phyloP scores from a whole-genome alignment of 2,113 vertebrate species.

The Ploceus nigricollis region DNA sequence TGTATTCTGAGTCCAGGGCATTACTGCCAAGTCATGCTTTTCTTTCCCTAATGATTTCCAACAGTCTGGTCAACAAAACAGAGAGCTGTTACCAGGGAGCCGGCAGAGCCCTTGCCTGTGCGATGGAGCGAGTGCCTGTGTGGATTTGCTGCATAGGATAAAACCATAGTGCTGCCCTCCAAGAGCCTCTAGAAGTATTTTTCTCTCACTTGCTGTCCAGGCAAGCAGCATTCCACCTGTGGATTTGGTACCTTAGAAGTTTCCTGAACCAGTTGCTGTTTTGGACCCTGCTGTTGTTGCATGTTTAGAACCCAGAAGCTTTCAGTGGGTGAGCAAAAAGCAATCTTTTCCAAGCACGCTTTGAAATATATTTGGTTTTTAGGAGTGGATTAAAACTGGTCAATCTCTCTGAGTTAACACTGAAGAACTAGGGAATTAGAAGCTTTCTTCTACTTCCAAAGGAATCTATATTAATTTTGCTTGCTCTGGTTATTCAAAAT shows the following conservation, averaged over 20 bases:
- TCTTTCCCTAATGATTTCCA: not conserved
- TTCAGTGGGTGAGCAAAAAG: not conserved
- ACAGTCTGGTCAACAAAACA: not conserved
- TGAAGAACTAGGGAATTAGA: not conserved
- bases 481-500: not conserved
- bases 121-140: not conserved
- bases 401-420: not conserved
- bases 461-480: not conserved
- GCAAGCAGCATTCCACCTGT: not conserved
- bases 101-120: not conserved
- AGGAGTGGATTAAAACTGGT: not conserved
- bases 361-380: not conserved
- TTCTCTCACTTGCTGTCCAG: not conserved
- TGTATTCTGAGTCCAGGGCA: not conserved
- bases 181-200: not conserved
- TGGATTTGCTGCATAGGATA: not conserved
- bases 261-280: not conserved
- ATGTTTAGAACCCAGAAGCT: not conserved
- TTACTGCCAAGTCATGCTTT: not conserved
- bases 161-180: not conserved
- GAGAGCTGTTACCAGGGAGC: conserved; percentile 3
- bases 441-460: not conserved
- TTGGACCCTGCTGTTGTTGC: not conserved
- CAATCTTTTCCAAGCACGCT: not conserved
- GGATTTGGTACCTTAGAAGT: not conserved